Conservation (phyloP, 2,113 vertebrate genomes). For the Conger conger region DNA sequence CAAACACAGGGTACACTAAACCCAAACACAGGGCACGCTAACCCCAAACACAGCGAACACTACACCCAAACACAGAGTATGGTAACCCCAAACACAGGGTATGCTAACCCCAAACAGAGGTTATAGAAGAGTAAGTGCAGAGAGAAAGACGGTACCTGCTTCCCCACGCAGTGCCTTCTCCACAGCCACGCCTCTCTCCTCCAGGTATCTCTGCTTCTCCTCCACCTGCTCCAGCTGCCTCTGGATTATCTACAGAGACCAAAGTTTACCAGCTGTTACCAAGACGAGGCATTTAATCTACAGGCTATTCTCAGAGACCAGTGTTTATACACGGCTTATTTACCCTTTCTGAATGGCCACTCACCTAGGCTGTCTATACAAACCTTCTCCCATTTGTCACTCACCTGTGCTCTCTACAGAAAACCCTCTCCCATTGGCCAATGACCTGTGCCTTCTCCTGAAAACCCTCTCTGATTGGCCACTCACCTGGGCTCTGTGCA, state of each 20-base stretch:
- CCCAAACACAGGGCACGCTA: too few relatives aligned
- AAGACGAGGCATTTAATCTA: not conserved
- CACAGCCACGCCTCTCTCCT: slow-evolving; percentile 89
- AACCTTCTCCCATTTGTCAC: not conserved
- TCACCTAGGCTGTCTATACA: not conserved
- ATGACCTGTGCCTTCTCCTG: not conserved
- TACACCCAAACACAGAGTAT: too few relatives aligned
- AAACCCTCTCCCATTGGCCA: not conserved
- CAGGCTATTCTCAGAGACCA: too few relatives aligned
- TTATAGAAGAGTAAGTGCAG: not conserved
- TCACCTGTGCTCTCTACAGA: not conserved
- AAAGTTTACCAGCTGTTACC: not conserved
- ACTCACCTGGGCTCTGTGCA: slow-evolving; percentile 92
- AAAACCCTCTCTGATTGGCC: not conserved
- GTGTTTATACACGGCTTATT: not conserved
- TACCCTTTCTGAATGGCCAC: not conserved
- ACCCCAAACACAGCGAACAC: too few relatives aligned
- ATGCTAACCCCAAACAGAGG: too few relatives aligned
- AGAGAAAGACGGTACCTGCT: slow-evolving; percentile 75
- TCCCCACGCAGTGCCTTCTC: slow-evolving; percentile 93
- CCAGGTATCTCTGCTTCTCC: slow-evolving; percentile 89
- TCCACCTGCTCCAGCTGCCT: slow-evolving; percentile 93
- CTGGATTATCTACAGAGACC: slow-evolving; percentile 84
- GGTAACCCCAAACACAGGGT: too few relatives aligned
- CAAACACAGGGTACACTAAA: too few relatives aligned